phyloP scores from a whole-genome alignment of 2,888 invertebrate genomes.

The Thyatira batis region DNA sequence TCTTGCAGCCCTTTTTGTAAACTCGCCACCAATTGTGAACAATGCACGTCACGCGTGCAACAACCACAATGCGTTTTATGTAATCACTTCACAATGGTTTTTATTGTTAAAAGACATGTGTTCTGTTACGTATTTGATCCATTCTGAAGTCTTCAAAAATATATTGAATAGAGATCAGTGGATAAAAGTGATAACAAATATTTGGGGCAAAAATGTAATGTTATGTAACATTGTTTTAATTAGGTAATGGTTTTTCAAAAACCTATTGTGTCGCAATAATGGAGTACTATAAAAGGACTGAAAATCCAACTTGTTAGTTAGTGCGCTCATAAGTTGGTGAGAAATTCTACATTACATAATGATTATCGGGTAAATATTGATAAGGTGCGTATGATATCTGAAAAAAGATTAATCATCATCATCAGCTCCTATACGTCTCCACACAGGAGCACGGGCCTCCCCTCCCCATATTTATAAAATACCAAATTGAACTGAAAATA shows the following conservation, averaged over 20 bases:
- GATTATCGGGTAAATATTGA: background rate
- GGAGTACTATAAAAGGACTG: constrained; percentile 17
- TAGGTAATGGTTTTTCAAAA: background rate
- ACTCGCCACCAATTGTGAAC: constrained; percentile 21
- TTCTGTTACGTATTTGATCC: background rate
- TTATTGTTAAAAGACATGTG: constrained; percentile 16
- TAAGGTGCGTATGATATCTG: background rate
- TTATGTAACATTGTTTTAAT: background rate
- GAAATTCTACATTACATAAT: background rate
- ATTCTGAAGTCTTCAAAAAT: background rate
- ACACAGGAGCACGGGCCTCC: no score
- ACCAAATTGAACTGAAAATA: no score
- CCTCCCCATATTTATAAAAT: no score
- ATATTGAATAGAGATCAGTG: background rate
- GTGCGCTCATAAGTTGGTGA: background rate
- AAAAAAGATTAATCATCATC: no score
- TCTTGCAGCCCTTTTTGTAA: constrained; percentile 38
- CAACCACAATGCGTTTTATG: constrained; percentile 24
- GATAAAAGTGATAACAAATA: background rate
- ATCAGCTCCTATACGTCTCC: no score
- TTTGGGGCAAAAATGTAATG: background rate
- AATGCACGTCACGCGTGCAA: constrained; percentile 15
- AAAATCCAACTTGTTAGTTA: background rate
- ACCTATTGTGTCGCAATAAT: constrained; percentile 30
- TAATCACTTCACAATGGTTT: constrained; percentile 34